phyloP scores from a whole-genome alignment of 2,113 vertebrate genomes.

The Edolisoma coerulescens region DNA sequence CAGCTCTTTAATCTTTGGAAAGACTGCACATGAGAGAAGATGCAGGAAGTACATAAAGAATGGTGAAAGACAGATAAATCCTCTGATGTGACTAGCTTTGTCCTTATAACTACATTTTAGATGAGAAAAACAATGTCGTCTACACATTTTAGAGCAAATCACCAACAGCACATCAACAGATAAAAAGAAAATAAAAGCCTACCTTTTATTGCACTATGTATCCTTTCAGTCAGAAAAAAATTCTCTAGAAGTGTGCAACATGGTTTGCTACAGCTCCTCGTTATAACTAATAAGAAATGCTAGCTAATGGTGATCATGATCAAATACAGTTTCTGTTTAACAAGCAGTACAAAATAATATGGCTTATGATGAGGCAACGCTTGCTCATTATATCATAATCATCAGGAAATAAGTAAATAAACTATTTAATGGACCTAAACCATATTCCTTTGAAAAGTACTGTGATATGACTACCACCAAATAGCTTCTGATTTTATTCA shows the following conservation, averaged over 20 bases:
- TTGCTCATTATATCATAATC: conserved; percentile 27
- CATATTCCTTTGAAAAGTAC: conserved; percentile 46
- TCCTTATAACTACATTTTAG: not conserved
- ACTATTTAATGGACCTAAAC: conserved; percentile 71
- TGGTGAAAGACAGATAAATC: not conserved
- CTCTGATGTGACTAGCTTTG: not conserved
- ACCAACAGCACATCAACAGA: not conserved
- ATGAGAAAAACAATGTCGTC: conserved; percentile 2
- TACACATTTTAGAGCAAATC: not conserved
- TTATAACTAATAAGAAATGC: not conserved
- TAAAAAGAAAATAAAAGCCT: not conserved
- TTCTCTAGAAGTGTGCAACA: not conserved
- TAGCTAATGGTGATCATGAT: not conserved
- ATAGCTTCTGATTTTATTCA: conserved; percentile 82
- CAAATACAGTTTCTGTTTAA: not conserved
- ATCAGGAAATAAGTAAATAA: conserved; percentile 74
- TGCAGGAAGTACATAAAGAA: not conserved
- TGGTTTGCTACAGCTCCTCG: not conserved
- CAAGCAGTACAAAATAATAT: conserved; percentile 8
- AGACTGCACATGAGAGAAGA: not conserved
- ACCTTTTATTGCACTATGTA: not conserved
- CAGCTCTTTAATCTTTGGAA: conserved; percentile 30
- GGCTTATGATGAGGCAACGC: not conserved
- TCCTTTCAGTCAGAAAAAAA: not conserved
- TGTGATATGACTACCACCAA: conserved; percentile 64